phyloP scores from a whole-genome alignment of 2,888 invertebrate species.

The Microctonus hyperodae region DNA sequence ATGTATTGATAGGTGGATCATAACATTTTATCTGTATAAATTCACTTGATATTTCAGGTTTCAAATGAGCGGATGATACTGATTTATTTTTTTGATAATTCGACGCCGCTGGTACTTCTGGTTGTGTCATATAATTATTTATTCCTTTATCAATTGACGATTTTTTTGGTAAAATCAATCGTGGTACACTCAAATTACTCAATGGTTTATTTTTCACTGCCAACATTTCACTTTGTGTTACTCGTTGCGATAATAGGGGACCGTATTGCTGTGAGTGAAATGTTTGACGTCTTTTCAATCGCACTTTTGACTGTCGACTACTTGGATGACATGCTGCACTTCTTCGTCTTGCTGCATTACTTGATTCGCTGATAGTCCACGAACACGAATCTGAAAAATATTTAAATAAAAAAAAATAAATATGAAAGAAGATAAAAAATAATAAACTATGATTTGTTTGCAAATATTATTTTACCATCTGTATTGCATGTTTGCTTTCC shows the following conservation, averaged over 20 bases:
- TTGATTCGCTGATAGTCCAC: neutral
- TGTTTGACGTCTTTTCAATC: slow-evolving; percentile 59
- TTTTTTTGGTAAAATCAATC: slow-evolving; percentile 55
- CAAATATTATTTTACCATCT: slow-evolving; percentile 46
- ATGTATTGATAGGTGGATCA: neutral
- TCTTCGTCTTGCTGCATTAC: slow-evolving; percentile 44
- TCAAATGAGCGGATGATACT: neutral
- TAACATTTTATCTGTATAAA: neutral
- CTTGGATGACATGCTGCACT: slow-evolving; percentile 47
- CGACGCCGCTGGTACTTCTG: neutral
- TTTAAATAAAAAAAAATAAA: neutral
- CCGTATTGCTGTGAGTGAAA: slow-evolving; percentile 58
- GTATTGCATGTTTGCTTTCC: slow-evolving; percentile 47
- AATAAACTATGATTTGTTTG: neutral
- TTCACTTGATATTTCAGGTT: neutral
- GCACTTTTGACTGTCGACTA: slow-evolving; percentile 51
- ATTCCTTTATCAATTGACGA: slow-evolving; percentile 64
- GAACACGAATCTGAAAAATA: slow-evolving; percentile 48
- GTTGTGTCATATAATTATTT: slow-evolving; percentile 62
- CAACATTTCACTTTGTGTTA: slow-evolving; percentile 50
- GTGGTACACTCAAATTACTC: slow-evolving; percentile 57
- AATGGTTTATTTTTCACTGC: slow-evolving; percentile 53
- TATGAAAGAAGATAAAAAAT: neutral
- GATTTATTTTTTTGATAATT: neutral
- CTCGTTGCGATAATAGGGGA: slow-evolving; percentile 38